Evolutionary conservation across 2,797 vertebrate genomes (phyloP).

Genomic region (Micromesistius poutassou): DNA sequence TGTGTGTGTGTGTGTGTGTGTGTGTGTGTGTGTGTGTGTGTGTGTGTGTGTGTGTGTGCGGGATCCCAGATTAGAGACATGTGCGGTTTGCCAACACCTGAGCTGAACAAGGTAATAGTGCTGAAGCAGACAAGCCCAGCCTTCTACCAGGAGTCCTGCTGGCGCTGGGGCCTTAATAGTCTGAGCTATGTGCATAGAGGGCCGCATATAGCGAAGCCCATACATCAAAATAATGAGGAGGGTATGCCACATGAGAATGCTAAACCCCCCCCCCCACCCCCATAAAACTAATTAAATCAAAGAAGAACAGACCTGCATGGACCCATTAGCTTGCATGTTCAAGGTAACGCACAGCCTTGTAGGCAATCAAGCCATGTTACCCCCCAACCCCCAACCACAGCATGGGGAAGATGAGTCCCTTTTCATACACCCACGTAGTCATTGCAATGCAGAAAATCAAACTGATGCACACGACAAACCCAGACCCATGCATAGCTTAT

Average conservation of each 20-base stretch:
- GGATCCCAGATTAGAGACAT: neutral
- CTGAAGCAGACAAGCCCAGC: neutral
- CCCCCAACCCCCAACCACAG: neutral
- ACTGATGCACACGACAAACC: conserved; percentile 20
- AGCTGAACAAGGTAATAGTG: neutral
- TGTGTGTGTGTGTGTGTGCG: conserved; percentile 15
- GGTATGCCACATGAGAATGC: neutral
- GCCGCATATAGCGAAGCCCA: neutral
- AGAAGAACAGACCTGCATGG: neutral
- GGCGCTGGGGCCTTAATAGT: neutral
- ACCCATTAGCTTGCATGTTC: neutral
- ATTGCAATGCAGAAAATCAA: conserved; percentile 31
- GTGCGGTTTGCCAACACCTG: neutral
- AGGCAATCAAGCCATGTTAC: neutral
- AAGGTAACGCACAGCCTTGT: neutral
- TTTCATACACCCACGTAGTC: conserved; percentile 20
- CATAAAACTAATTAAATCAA: neutral
- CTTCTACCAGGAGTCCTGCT: neutral
- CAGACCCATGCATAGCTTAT: conserved; percentile 1
- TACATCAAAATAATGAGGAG: neutral
- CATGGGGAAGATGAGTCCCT: conserved; percentile 12
- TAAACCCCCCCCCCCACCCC: neutral
- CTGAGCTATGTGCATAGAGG: neutral
- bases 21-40: conserved; percentile 24
- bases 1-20: conserved; percentile 27